Conservation (phyloP, 2,888 invertebrate genomes). For the Ochropleura plecta region DNA sequence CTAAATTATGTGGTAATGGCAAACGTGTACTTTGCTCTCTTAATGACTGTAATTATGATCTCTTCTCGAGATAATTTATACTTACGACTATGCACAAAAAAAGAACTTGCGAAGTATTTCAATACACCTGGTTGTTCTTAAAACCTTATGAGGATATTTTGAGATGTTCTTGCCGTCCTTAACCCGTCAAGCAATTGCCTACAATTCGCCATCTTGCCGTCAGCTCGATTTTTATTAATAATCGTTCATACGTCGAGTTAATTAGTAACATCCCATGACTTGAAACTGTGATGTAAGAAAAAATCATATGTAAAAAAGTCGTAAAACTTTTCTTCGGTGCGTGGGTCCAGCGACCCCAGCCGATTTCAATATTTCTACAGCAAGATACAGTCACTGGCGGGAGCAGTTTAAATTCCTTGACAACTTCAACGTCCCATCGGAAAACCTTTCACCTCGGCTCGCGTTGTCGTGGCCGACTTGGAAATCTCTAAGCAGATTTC, state of each 20-base stretch:
- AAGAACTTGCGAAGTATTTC: conserved; percentile 4
- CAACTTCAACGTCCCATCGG: too few species aligned
- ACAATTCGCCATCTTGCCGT: background rate
- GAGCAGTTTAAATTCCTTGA: too few species aligned
- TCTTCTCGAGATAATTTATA: conserved; percentile 7
- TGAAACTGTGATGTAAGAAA: too few species aligned
- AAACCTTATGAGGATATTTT: conserved; percentile 19
- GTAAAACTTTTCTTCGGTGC: too few species aligned
- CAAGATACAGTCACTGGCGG: too few species aligned
- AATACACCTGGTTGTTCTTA: conserved; percentile 22
- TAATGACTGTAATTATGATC: conserved; percentile 18
- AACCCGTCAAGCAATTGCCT: conserved; percentile 8
- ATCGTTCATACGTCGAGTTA: background rate
- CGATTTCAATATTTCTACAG: too few species aligned
- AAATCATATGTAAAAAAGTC: too few species aligned
- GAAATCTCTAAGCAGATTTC: too few species aligned
- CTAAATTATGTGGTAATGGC: conserved; percentile 24
- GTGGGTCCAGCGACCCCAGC: too few species aligned
- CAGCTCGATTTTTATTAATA: background rate
- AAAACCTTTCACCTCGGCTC: too few species aligned
- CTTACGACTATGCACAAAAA: background rate
- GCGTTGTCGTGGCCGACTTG: too few species aligned
- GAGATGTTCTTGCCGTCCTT: conserved; percentile 36
- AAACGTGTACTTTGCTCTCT: conserved; percentile 4
- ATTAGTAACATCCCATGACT: background rate